phyloP scores from a whole-genome alignment of 2,797 vertebrate species.

The Gambusia yucatana region DNA sequence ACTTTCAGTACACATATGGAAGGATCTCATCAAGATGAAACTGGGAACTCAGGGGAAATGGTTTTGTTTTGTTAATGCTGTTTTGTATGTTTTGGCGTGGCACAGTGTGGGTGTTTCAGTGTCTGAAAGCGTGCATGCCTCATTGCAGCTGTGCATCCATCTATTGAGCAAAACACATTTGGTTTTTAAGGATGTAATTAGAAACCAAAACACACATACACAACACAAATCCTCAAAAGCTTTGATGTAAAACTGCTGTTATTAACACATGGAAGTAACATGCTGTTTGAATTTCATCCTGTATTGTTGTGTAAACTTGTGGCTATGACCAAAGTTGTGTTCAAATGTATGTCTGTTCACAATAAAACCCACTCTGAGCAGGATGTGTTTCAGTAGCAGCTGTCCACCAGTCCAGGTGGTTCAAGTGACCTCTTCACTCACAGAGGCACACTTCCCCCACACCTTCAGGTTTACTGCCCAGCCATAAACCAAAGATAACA shows the following conservation, averaged over 20 bases:
- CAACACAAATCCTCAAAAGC: conserved; percentile 15
- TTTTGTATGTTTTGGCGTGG: conserved; percentile 62
- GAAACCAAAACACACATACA: conserved; percentile 41
- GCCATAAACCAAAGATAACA: conserved; percentile 77
- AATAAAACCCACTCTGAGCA: conserved; percentile 15
- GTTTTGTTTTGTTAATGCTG: conserved; percentile 43
- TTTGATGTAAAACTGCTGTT: conserved; percentile 40
- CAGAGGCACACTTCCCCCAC: conserved; percentile 36
- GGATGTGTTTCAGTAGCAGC: conserved; percentile 72
- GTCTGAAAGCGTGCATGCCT: conserved; percentile 24
- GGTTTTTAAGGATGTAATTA: conserved; percentile 73
- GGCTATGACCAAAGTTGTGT: conserved; percentile 19
- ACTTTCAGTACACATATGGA: conserved; percentile 45
- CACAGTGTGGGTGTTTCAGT: conserved; percentile 24
- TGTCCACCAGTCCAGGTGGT: conserved; percentile 72
- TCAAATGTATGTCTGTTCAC: conserved; percentile 7
- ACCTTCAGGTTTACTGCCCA: conserved; percentile 68
- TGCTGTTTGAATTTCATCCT: conserved; percentile 28
- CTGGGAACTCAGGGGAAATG: conserved; percentile 43
- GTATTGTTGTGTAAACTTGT: conserved; percentile 33
- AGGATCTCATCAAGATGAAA: conserved; percentile 40
- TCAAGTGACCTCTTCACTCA: conserved; percentile 51
- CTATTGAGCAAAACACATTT: conserved; percentile 71
- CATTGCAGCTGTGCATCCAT: conserved; percentile 70
- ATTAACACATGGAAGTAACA: conserved; percentile 53